phyloP scores from a whole-genome alignment of 1,140 invertebrate species.

The Formica exsecta region DNA sequence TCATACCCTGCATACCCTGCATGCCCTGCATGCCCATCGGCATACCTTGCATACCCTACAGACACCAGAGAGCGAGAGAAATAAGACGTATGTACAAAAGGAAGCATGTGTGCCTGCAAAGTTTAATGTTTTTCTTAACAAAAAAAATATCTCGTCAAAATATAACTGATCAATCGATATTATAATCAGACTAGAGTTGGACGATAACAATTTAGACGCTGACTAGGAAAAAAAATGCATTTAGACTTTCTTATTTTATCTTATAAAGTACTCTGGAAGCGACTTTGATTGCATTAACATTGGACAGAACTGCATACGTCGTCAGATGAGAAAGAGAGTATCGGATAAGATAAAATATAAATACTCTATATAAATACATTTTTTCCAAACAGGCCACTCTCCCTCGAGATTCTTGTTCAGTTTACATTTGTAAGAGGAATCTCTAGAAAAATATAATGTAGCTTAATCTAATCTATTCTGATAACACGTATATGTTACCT shows the following conservation, averaged over 20 bases:
- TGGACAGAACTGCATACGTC: neutral
- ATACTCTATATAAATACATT: neutral
- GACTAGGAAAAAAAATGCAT: constrained; percentile 14
- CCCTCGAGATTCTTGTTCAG: neutral
- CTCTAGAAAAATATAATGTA: neutral
- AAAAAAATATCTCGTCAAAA: neutral
- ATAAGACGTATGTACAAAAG: constrained; percentile 65
- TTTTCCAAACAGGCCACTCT: neutral
- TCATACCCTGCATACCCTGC: constrained; percentile 79
- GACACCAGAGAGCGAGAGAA: constrained; percentile 74
- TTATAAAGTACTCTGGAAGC: neutral
- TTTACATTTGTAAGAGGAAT: neutral
- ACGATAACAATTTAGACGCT: neutral
- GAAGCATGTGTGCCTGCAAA: constrained; percentile 52
- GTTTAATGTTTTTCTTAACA: constrained; percentile 21
- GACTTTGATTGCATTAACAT: neutral
- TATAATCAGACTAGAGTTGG: too few relatives aligned
- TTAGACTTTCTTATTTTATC: neutral
- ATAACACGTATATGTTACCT: constrained; percentile 12
- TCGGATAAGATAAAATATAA: constrained; percentile 18
- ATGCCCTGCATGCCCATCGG: constrained; percentile 82
- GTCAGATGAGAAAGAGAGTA: neutral
- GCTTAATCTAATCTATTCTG: constrained; percentile 17
- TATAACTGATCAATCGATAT: neutral
- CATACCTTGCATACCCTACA: constrained; percentile 84